Conservation (phyloP, 1,140 invertebrate species). For the Argopecten irradians region DNA sequence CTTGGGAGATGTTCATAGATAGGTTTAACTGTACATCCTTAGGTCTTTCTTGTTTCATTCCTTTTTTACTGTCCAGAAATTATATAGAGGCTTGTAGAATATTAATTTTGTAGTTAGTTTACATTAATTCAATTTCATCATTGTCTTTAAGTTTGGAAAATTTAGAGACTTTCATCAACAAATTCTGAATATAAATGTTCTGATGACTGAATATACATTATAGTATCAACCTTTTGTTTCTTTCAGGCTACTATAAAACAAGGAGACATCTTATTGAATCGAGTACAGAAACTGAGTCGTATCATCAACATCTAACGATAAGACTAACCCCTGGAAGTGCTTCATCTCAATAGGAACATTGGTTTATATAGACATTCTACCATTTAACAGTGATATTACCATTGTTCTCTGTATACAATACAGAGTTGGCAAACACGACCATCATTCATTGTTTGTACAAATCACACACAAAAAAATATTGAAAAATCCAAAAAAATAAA, state of each 20-base stretch:
- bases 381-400: neutral
- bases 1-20: no score
- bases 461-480: neutral
- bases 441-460: neutral
- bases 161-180: no score
- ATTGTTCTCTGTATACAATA: neutral
- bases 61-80: no score
- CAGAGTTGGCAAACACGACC: neutral
- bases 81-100: no score
- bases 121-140: no score
- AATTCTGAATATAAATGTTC: no score
- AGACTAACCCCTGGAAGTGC: neutral
- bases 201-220: no score
- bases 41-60: no score
- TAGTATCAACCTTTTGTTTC: conserved; percentile 36
- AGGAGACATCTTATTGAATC: conserved; percentile 97
- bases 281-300: conserved; percentile 98
- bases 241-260: conserved; percentile 92
- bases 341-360: neutral
- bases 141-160: no score
- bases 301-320: conserved; percentile 94
- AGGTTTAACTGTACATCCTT: no score
- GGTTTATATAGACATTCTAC: neutral
- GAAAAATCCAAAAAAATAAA: no score
- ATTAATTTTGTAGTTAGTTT: no score